Percentiles rank a stretch among this genome's conserved stretches.
Conservation (phyloP, 1,140 invertebrate species). For the Hesperophylax magnus region DNA sequence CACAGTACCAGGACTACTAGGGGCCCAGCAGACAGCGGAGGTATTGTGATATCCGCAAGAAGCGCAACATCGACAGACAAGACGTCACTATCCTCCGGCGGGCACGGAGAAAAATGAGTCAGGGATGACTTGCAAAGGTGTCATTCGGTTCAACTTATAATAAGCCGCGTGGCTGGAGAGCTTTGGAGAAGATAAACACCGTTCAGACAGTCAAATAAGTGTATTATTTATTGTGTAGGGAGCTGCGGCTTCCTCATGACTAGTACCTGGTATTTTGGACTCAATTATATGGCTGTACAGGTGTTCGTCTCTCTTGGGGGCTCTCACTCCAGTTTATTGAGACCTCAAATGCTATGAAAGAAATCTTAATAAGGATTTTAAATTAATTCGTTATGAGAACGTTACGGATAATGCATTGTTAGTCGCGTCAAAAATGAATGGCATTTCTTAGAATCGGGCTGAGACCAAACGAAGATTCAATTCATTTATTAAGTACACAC, state of each 20-base stretch:
- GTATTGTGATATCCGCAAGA: constrained; percentile 26
- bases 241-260: constrained; percentile 28
- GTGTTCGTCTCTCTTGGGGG: constrained; percentile 42
- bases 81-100: constrained; percentile 39
- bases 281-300: constrained; percentile 47
- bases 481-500: constrained; percentile 3
- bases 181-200: constrained; percentile 56
- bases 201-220: constrained; percentile 57
- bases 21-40: background rate
- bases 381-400: constrained; percentile 49
- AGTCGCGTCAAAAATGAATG: background rate
- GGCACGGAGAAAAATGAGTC: constrained; percentile 53
- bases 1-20: background rate
- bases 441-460: constrained; percentile 33
- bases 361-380: constrained; percentile 52
- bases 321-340: constrained; percentile 40
- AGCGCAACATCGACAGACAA: constrained; percentile 25
- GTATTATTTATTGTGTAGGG: constrained; percentile 51
- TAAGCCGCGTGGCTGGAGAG: constrained; percentile 50
- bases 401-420: constrained; percentile 48
- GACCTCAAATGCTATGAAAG: constrained; percentile 52
- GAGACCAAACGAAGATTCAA: constrained; percentile 1
- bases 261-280: constrained; percentile 44
- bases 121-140: constrained; percentile 56
- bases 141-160: constrained; percentile 50